Conservation (phyloP, 2,888 invertebrate genomes). For the Leucophenga montana region DNA sequence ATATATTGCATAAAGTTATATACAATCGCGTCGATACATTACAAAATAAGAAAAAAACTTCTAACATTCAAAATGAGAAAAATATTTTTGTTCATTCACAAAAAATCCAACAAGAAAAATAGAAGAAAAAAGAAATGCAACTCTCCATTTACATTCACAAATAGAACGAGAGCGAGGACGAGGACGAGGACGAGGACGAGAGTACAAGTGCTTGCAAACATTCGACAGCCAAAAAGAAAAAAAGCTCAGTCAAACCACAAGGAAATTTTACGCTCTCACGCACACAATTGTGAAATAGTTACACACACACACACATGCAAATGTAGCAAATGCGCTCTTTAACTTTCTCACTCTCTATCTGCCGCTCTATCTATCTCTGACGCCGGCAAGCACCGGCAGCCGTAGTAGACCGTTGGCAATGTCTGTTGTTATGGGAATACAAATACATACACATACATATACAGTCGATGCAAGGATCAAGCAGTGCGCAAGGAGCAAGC, state of each 20-base stretch:
- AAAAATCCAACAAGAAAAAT: slow-evolving; percentile 13
- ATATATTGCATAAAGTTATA: no score
- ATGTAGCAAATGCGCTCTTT: not conserved
- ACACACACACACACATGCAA: slow-evolving; percentile 24
- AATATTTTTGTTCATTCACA: slow-evolving; percentile 13
- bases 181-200: no score
- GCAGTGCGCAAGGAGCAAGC: not conserved
- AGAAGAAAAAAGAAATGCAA: not conserved
- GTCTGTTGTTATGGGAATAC: no score
- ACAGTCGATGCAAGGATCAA: not conserved
- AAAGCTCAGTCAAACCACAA: slow-evolving; percentile 5
- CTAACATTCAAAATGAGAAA: not conserved
- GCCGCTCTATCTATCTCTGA: no score
- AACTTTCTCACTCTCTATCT: not conserved
- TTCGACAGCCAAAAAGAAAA: not conserved
- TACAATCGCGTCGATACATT: no score
- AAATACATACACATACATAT: not conserved
- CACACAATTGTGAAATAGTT: not conserved
- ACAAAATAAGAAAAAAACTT: not conserved
- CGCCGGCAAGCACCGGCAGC: no score
- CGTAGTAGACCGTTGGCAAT: no score
- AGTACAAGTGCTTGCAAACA: not conserved
- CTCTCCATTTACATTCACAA: not conserved
- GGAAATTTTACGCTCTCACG: not conserved
- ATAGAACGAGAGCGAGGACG: not conserved